Evolutionary conservation across 1,140 invertebrate genomes (phyloP).

Genomic region (Lamellibrachia luymesi): DNA sequence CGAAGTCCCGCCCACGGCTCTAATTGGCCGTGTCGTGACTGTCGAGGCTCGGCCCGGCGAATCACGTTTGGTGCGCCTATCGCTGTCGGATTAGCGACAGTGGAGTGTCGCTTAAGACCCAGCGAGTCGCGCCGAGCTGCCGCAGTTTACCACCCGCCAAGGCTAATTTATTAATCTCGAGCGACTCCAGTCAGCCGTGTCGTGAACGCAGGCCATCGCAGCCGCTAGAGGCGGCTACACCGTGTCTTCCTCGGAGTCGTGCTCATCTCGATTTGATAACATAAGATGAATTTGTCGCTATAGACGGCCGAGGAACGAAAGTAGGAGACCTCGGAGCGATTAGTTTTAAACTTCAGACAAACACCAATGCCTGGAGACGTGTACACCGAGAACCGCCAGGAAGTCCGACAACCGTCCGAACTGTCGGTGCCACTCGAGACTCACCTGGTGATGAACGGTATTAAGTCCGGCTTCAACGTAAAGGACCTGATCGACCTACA

Average conservation of each 20-base stretch:
- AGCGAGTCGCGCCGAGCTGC: neutral
- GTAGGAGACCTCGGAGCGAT: neutral
- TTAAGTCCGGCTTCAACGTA: conserved; percentile 45
- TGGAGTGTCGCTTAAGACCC: neutral
- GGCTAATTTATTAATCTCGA: neutral
- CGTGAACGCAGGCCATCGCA: neutral
- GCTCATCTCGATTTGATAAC: neutral
- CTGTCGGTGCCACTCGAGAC: conserved; percentile 37
- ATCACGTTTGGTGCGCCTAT: neutral
- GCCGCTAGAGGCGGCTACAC: neutral
- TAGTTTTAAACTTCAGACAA: neutral
- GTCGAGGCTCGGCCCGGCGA: neutral
- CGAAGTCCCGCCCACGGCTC: neutral
- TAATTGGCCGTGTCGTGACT: neutral
- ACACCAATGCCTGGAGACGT: neutral
- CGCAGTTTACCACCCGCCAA: neutral
- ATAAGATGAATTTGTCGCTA: neutral
- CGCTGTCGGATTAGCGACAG: neutral
- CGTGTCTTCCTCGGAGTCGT: neutral
- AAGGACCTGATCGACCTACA: conserved; percentile 49
- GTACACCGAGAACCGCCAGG: neutral
- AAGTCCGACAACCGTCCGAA: neutral
- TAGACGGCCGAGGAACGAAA: neutral
- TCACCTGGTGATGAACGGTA: conserved; percentile 41
- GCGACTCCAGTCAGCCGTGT: neutral